Base-by-base conservation (phyloP, 2,888 invertebrate genomes). In the Diploptera punctata region DNA sequence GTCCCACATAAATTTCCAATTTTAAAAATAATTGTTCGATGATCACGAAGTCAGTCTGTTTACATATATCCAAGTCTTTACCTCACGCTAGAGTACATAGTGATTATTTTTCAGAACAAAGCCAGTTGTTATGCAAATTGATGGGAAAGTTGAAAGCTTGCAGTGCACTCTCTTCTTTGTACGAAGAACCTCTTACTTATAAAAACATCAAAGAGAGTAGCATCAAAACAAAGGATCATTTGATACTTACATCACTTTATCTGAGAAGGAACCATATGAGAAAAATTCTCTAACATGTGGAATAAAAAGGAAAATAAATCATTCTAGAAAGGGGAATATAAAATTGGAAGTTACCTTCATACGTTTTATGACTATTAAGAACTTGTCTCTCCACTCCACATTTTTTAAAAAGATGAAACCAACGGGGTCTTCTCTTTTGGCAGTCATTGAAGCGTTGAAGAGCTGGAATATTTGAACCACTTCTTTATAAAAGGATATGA, bases 361-460 rank as follows among this genome's bases (percentile, higher is more conserved):
- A 52, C 52, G 52, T 52, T 52, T 52, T 52, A 52, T 52, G 52
- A 13, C 52, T 52, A 52, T 52, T 52, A 52, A 52, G 52, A 52
- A 52, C 52, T 52, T 52, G 52, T 52, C 52, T 52, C 13, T 52
- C 52, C 52, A 52, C 24, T 52, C 52, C 7, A 52, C 52, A 21
- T 52, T 21, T 21, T 21, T 21, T 21, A 52, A 24, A 52, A 21
- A 52, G 3, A 13, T 21, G 2, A 16, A 24, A 19, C 19, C 7
- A 21, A 9, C 21, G n/a, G n/a, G n/a, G 24, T 3, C 24, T 19
- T 52, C 52, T 18, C 52, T 52, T 52, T 52, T 52, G 52, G 52
- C 52, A 52, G 13, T 52, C 52, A 13, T 24, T 52, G 52, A 52
- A 52, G 21, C 52, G 52, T 52, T 52, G 52, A 52, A 52, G 24